Conservation (phyloP, 2,888 invertebrate species). For the Latrodectus hesperus region DNA sequence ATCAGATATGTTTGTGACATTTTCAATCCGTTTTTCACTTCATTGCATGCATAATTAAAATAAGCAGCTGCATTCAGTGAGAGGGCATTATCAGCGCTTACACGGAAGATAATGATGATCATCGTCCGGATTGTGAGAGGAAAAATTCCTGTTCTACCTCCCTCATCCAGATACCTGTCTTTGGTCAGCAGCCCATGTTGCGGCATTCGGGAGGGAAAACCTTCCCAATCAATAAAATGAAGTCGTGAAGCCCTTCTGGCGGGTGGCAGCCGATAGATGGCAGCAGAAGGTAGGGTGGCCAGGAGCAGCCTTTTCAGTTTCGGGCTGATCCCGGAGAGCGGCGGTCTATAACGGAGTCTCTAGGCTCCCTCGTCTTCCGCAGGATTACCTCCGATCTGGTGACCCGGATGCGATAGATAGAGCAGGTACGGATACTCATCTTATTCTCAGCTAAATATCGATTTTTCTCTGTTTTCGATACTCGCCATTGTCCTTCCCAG, state of each 20-base stretch:
- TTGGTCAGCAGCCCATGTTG: slow-evolving; percentile 49
- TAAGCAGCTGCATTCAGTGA: too few relatives aligned
- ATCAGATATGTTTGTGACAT: too few relatives aligned
- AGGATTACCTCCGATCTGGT: slow-evolving; percentile 55
- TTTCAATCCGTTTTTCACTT: too few relatives aligned
- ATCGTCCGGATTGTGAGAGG: not conserved
- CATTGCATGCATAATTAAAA: too few relatives aligned
- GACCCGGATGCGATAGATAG: slow-evolving; percentile 67
- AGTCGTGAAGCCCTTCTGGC: slow-evolving; percentile 11
- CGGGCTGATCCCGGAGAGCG: slow-evolving; percentile 35
- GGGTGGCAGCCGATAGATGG: slow-evolving; percentile 56
- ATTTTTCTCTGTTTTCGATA: slow-evolving; percentile 5
- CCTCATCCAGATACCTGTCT: slow-evolving; percentile 4
- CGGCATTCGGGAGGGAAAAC: slow-evolving; percentile 36
- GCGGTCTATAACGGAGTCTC: slow-evolving; percentile 40
- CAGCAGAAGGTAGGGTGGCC: slow-evolving; percentile 37
- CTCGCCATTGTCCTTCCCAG: slow-evolving; percentile 4
- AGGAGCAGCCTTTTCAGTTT: slow-evolving; percentile 24
- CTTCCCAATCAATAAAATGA: not conserved
- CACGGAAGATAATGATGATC: not conserved
- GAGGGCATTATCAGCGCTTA: too few relatives aligned
- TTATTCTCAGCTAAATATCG: slow-evolving; percentile 17
- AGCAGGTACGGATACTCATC: slow-evolving; percentile 60
- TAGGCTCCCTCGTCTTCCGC: slow-evolving; percentile 53
- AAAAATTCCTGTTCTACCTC: not conserved